phyloP scores from a whole-genome alignment of 92 coral and sea anemone species.

The Parazoanthus atlanticus region DNA sequence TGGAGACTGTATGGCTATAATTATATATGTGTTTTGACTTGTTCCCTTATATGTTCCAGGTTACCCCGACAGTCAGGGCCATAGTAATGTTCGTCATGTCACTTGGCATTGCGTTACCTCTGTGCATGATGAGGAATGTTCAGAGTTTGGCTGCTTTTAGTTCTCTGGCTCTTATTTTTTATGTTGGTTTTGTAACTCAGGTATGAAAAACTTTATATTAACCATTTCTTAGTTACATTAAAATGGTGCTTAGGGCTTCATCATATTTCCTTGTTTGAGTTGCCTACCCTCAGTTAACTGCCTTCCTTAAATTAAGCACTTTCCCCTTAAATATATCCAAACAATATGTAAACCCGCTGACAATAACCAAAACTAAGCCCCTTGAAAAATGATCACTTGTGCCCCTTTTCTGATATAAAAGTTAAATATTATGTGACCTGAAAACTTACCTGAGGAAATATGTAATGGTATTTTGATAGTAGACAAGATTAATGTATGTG shows the following conservation, averaged over 20 bases:
- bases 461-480: background rate
- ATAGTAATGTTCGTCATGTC: constrained; percentile 77
- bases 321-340: too few species aligned
- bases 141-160: constrained; percentile 81
- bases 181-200: constrained; percentile 80
- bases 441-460: background rate
- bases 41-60: constrained; percentile 46
- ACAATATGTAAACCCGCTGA: too few species aligned
- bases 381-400: too few species aligned
- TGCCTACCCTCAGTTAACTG: background rate
- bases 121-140: constrained; percentile 85
- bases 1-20: too few species aligned
- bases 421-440: too few species aligned
- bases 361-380: too few species aligned
- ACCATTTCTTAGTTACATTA: background rate
- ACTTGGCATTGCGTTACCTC: constrained; percentile 79
- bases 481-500: too few species aligned
- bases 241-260: background rate
- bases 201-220: constrained; percentile 49
- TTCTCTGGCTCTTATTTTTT: constrained; percentile 74
- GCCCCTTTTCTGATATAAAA: background rate
- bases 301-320: too few species aligned
- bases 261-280: background rate
- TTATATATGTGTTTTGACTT: background rate
- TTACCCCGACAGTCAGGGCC: constrained; percentile 71